Evolutionary conservation across 2,113 vertebrate genomes (phyloP).

Genomic region (Heteronetta atricapilla): DNA sequence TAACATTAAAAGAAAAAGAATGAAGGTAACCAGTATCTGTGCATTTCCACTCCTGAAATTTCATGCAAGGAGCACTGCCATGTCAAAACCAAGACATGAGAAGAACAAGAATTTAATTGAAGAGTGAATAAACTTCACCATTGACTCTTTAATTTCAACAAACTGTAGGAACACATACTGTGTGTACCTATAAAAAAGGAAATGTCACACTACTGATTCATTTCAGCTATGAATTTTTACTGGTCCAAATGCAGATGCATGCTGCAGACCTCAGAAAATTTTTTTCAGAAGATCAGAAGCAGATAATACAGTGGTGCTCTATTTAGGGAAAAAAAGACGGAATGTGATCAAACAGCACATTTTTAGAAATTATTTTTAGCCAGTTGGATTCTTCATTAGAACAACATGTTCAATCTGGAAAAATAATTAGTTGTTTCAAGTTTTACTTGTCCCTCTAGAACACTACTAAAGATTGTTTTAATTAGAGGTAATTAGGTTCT

Average conservation of each 20-base stretch:
- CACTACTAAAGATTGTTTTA: background rate
- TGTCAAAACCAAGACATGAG: background rate
- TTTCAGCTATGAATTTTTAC: background rate
- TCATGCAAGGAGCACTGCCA: background rate
- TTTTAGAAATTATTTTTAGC: background rate
- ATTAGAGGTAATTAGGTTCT: background rate
- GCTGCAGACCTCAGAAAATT: background rate
- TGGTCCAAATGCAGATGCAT: background rate
- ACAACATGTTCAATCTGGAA: background rate
- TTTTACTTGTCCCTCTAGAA: background rate
- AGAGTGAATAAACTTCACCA: background rate
- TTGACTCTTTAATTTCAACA: conserved; percentile 6
- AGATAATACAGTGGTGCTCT: background rate
- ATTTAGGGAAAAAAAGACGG: background rate
- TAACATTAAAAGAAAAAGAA: background rate
- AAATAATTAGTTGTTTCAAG: background rate
- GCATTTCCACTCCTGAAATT: background rate
- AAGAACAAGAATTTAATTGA: background rate
- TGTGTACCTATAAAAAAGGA: background rate
- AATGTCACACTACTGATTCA: background rate
- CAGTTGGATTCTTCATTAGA: fast-evolving
- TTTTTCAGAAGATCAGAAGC: background rate
- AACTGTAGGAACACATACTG: background rate
- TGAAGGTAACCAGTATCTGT: background rate
- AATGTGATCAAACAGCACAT: background rate